A percentile compares a stretch with the other conserved stretches of the same genome.
Evolutionary conservation across 2,888 invertebrate species (phyloP).

Genomic region (Bedellia somnulentella): DNA sequence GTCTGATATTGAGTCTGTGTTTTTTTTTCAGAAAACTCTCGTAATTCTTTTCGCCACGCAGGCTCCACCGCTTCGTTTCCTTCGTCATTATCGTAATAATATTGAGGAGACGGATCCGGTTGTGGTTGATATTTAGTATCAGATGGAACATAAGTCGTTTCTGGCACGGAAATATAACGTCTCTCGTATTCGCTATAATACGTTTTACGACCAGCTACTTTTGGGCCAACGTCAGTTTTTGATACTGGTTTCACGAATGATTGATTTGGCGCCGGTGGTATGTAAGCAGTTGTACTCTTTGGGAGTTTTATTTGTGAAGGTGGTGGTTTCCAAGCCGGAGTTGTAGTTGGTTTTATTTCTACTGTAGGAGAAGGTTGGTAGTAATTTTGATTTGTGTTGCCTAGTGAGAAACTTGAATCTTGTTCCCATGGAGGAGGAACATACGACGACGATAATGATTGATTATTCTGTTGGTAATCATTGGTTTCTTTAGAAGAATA

Average conservation of each 20-base stretch:
- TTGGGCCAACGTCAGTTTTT: constrained; percentile 21
- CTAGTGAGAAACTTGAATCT: constrained; percentile 29
- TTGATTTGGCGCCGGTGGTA: constrained; percentile 51
- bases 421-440: constrained; percentile 56
- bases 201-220: constrained; percentile 39
- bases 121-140: constrained; percentile 44
- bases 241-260: constrained; percentile 39
- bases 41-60: constrained; percentile 49
- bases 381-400: constrained; percentile 21
- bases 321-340: constrained; percentile 4
- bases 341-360: neutral
- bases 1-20: constrained; percentile 26
- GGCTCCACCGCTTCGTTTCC: constrained; percentile 37
- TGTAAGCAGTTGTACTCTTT: constrained; percentile 36
- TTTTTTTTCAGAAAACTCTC: constrained; percentile 49
- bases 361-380: neutral
- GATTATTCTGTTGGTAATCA: constrained; percentile 29
- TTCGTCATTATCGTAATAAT: constrained; percentile 47
- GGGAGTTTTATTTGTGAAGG: constrained; percentile 17
- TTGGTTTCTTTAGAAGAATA: constrained; percentile 26
- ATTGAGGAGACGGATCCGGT: constrained; percentile 46
- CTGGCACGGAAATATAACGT: constrained; percentile 48
- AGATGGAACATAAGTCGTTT: constrained; percentile 35
- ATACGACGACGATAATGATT: constrained; percentile 37
- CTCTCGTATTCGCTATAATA: constrained; percentile 54